Evolutionary conservation across 1,140 invertebrate species (phyloP), one percentile per base, ranked within the genome.

Genomic region (Eulimnadia texana): DNA sequence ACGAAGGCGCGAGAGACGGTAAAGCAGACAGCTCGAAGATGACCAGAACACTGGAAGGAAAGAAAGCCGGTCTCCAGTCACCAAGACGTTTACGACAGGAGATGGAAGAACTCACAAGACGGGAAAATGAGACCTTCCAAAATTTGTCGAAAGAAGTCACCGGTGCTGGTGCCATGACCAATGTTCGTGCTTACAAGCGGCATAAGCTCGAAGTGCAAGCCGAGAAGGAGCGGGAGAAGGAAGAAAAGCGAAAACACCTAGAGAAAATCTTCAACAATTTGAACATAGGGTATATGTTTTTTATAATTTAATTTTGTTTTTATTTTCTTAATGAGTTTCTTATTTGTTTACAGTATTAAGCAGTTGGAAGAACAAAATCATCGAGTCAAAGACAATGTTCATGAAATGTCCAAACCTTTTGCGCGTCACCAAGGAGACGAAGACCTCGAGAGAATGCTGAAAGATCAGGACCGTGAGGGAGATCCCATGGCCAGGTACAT

Each of bases 401-500:
- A 93, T 64, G 93, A 97, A 73, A 86, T 90, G 67, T 78, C 79
- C 3, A 98, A 98, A 71, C 93, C 94, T 2, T 72, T 98, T 23
- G 92, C 95, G 0, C 77, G 93, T 29, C 89, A 90, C 70, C 83
- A 80, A 33, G 86, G 91, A 70, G 95, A 98, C 70, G 76, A 79
- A 59, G 95, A 98, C 74, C 72, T 97, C 64, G 93, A 98, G 65
- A 72, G 74, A 6, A 75, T 80, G 64, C 72, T 94, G 11, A 84
- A 82, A 58, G 79, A 85, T 16, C 75, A 84, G 67, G 85, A 92
- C 64, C 76, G 88, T 62, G 84, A 84, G 9, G 93, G 87, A 11
- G 94, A 98, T 78, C 93, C 93, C 0, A 97, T 98, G 93, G 71
- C 93, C 50, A 78, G 84, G 28, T 96, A 92, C 68, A 84, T 96